Evolutionary conservation across 1,140 invertebrate species (phyloP).

Genomic region (Aporrectodea caliginosa): DNA sequence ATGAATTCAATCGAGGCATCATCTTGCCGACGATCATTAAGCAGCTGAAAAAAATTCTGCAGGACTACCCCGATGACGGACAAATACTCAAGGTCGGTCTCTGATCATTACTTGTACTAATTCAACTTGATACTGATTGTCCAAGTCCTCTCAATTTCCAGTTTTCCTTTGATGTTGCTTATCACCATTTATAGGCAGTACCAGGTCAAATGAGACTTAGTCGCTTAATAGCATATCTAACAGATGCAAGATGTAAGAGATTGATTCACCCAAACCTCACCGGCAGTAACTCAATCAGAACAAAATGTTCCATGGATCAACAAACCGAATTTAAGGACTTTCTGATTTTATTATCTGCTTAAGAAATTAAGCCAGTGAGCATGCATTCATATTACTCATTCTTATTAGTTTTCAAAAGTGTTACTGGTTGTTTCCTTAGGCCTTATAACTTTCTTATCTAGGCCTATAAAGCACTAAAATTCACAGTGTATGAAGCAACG

Average conservation of each 20-base stretch:
- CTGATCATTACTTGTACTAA: background rate
- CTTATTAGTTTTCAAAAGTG: too few species aligned
- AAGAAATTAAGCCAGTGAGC: too few species aligned
- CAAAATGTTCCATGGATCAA: too few species aligned
- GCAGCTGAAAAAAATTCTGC: slow-evolving; percentile 22
- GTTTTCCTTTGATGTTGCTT: background rate
- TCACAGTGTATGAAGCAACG: background rate
- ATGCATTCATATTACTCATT: too few species aligned
- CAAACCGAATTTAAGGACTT: too few species aligned
- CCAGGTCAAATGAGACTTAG: background rate
- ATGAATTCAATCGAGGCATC: background rate
- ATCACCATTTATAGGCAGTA: background rate
- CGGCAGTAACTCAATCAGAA: too few species aligned
- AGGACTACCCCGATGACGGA: slow-evolving; percentile 28
- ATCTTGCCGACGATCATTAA: slow-evolving; percentile 23
- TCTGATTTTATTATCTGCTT: too few species aligned
- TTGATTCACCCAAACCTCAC: too few species aligned
- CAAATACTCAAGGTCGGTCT: slow-evolving; percentile 29
- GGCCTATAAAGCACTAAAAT: too few species aligned
- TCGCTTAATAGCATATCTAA: background rate
- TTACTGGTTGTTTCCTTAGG: too few species aligned
- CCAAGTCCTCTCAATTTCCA: background rate
- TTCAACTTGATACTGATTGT: background rate
- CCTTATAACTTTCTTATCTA: too few species aligned
- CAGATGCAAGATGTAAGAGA: too few species aligned